Evolutionary conservation across 1,140 invertebrate genomes (phyloP).

Genomic region (Cotesia vestalis): DNA sequence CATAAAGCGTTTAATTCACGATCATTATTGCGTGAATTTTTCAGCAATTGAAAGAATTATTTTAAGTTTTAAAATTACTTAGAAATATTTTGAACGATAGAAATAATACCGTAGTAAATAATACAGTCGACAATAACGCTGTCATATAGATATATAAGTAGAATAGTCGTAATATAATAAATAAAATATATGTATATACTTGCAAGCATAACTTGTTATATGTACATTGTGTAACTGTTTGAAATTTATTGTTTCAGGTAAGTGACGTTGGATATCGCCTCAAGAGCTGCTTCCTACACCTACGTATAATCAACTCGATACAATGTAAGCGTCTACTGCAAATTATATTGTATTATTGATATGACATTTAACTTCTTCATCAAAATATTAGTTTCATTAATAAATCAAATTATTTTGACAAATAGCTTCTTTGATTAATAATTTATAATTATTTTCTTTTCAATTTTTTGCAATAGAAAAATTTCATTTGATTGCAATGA

Average conservation of each 20-base stretch:
- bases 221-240: conserved; percentile 60
- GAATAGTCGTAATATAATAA: neutral
- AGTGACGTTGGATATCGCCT: conserved; percentile 61
- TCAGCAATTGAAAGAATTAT: no score
- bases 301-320: conserved; percentile 56
- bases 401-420: neutral
- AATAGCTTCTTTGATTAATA: no score
- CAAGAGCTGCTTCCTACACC: conserved; percentile 52
- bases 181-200: neutral
- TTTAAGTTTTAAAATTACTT: no score
- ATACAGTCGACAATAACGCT: no score
- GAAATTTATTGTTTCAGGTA: conserved; percentile 68
- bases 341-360: conserved; percentile 31
- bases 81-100: no score
- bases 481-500: no score
- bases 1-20: no score
- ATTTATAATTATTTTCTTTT: no score
- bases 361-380: neutral
- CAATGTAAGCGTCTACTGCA: conserved; percentile 62
- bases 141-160: no score
- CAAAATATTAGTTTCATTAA: neutral
- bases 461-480: no score
- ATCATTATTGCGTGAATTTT: no score
- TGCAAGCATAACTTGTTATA: conserved; percentile 50
- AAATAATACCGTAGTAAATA: no score